These are phyloP conservation scores for Agrilus biguttatus DNA, from an alignment of 2,888 invertebrate genomes.

Conservation along the genomic window DNA sequence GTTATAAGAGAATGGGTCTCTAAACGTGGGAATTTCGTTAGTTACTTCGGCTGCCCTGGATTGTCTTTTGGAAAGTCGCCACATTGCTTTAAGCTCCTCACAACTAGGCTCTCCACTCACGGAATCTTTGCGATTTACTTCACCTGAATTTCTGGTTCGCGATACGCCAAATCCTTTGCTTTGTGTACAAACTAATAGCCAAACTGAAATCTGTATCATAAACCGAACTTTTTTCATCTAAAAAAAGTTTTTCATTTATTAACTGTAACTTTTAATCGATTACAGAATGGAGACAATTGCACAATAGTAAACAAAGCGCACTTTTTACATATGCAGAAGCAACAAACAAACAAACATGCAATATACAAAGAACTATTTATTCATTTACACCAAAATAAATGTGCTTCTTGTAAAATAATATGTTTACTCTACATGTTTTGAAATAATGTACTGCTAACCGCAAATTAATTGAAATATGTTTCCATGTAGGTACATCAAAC, in stretches of 20 bases:
- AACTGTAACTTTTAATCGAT: neutral
- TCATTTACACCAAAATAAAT: no score
- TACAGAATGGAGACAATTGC: no score
- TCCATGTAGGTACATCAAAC: no score
- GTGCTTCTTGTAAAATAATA: no score
- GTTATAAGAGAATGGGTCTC: slow-evolving; percentile 69
- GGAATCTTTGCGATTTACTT: slow-evolving; percentile 24
- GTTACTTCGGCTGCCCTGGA: slow-evolving; percentile 75
- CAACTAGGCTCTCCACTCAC: slow-evolving; percentile 63
- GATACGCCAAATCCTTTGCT: slow-evolving; percentile 21
- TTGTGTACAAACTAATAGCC: slow-evolving; percentile 18
- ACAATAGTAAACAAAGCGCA: no score
- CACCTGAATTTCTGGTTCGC: slow-evolving; percentile 19
- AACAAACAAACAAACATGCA: no score
- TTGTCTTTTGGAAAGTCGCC: slow-evolving; percentile 81
- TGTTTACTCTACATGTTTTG: no score
- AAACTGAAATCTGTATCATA: slow-evolving; percentile 17
- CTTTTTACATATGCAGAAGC: no score
- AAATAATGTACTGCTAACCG: no score
- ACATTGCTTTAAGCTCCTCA: slow-evolving; percentile 79
- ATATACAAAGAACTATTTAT: no score
- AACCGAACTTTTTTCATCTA: slow-evolving; percentile 24
- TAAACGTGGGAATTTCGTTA: slow-evolving; percentile 72
- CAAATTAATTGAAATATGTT: no score
- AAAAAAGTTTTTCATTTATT: slow-evolving; percentile 9